Evolutionary conservation across 2,888 invertebrate species (phyloP).

Genomic region (Orgyia antiqua): DNA sequence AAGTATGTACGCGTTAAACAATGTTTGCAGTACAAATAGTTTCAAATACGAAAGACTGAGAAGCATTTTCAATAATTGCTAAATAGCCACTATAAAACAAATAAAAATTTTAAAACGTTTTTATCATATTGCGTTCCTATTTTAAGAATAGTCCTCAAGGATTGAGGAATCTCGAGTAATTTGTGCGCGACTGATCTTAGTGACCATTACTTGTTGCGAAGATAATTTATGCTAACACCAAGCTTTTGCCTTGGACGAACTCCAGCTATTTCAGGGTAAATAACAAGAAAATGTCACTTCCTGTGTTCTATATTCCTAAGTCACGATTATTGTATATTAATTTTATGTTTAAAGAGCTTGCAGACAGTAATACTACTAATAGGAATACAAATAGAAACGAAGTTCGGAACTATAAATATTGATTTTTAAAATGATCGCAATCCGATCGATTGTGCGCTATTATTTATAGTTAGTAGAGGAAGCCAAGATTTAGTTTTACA

Average conservation of each 20-base stretch:
- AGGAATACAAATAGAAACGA: slow-evolving; percentile 1
- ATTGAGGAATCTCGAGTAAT: too few relatives aligned
- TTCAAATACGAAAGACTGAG: too few relatives aligned
- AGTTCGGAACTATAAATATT: neutral
- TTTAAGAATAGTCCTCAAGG: too few relatives aligned
- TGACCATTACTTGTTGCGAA: neutral
- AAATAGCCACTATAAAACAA: too few relatives aligned
- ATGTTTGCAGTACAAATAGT: too few relatives aligned
- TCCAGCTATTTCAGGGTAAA: slow-evolving; percentile 7
- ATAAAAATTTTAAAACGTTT: too few relatives aligned
- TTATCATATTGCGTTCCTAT: too few relatives aligned
- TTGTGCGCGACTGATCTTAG: too few relatives aligned
- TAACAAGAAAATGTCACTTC: slow-evolving; percentile 4
- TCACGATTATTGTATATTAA: slow-evolving; percentile 1
- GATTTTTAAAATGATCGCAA: slow-evolving; percentile 3
- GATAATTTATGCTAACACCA: slow-evolving; percentile 1
- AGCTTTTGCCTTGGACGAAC: slow-evolving; percentile 6
- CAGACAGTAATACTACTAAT: neutral
- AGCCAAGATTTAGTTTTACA: too few relatives aligned
- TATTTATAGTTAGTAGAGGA: too few relatives aligned
- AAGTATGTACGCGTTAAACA: too few relatives aligned
- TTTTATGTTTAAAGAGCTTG: neutral
- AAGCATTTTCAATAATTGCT: too few relatives aligned
- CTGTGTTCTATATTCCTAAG: slow-evolving; percentile 4
- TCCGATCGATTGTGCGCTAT: slow-evolving; percentile 1